Conservation (phyloP, 1,140 invertebrate genomes). For the Venturia canescens region DNA sequence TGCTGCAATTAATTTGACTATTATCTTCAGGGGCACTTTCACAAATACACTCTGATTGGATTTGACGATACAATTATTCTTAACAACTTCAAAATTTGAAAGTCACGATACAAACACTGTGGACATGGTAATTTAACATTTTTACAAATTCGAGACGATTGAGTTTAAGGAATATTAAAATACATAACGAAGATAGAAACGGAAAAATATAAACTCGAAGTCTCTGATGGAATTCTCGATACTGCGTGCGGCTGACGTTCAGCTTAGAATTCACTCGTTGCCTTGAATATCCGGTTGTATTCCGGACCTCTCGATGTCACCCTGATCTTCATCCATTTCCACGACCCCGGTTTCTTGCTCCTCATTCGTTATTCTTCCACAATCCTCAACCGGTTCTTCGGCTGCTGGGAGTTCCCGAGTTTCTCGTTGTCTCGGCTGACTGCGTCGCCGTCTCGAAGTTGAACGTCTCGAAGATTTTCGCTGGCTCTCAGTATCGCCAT, state of each 20-base stretch:
- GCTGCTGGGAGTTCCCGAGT: neutral
- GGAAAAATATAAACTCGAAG: neutral
- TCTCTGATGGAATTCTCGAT: neutral
- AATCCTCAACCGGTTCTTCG: constrained; percentile 12
- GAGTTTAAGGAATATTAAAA: neutral
- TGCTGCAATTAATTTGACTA: neutral
- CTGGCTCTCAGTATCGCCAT: constrained; percentile 21
- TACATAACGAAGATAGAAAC: neutral
- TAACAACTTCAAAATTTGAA: neutral
- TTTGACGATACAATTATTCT: neutral
- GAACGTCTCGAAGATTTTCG: constrained; percentile 45
- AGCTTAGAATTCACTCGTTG: constrained; percentile 29
- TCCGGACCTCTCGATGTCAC: constrained; percentile 39
- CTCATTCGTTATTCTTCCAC: constrained; percentile 21
- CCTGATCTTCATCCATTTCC: constrained; percentile 46
- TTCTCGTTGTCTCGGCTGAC: constrained; percentile 36
- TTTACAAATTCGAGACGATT: neutral
- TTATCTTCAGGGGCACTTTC: neutral
- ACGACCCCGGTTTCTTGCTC: constrained; percentile 44
- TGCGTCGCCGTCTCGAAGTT: constrained; percentile 44
- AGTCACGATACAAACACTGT: neutral
- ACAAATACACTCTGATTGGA: neutral
- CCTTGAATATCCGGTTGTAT: constrained; percentile 39
- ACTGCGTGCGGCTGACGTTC: constrained; percentile 28
- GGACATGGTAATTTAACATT: neutral